Conservation (phyloP, 53 echinoderm and acorn worm species). For the Holothuria leucospilota region DNA sequence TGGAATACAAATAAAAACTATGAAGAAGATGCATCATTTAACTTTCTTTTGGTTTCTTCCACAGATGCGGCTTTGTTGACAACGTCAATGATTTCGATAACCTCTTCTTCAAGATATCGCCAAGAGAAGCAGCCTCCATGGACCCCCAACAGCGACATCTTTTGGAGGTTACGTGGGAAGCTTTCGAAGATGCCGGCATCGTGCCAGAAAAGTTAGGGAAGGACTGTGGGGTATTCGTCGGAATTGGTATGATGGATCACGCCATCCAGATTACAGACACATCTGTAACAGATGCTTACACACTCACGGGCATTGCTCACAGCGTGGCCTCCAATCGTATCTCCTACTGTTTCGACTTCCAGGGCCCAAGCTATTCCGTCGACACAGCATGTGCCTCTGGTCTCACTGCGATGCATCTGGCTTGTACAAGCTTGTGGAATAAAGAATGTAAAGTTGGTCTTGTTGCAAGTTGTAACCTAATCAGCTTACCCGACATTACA, state of each 20-base stretch:
- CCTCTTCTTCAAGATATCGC: constrained; percentile 93
- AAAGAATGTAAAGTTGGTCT: constrained; percentile 85
- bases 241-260: constrained; percentile 87
- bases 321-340: constrained; percentile 79
- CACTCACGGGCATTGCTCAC: constrained; percentile 80
- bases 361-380: constrained; percentile 84
- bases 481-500: constrained; percentile 86
- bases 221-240: constrained; percentile 82
- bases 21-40: no score
- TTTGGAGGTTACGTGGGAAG: constrained; percentile 91
- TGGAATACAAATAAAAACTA: no score
- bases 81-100: constrained; percentile 87
- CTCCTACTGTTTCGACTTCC: constrained; percentile 86
- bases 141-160: constrained; percentile 94
- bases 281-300: constrained; percentile 80
- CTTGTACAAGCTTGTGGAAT: constrained; percentile 88
- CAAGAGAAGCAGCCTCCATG: constrained; percentile 86
- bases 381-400: constrained; percentile 96
- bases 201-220: constrained; percentile 63
- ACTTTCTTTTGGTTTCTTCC: background rate
- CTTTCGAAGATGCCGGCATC: constrained; percentile 91
- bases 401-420: constrained; percentile 90
- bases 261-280: constrained; percentile 67
- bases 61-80: constrained; percentile 74
- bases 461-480: constrained; percentile 78